These are phyloP conservation scores for Bubalus kerabau DNA, from an alignment of 2,113 vertebrate species.

Conservation along the genomic window DNA sequence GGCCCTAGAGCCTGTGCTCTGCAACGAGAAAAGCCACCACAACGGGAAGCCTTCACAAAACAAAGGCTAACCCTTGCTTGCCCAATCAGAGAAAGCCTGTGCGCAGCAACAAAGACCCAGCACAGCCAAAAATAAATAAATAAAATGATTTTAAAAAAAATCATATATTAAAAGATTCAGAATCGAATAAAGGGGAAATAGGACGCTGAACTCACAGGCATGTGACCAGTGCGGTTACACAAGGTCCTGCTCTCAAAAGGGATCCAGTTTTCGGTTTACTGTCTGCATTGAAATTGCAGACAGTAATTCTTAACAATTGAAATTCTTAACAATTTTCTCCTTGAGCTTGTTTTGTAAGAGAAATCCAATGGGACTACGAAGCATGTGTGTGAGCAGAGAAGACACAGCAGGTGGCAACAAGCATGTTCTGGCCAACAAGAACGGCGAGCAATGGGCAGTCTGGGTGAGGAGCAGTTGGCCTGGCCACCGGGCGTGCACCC, in stretches of 20 bases:
- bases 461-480: not conserved
- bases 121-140: not conserved
- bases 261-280: not conserved
- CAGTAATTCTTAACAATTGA: not conserved
- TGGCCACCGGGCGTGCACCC: not conserved
- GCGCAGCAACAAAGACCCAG: not conserved
- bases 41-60: not conserved
- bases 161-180: not conserved
- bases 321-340: not conserved
- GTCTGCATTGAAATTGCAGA: not conserved
- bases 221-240: fast-evolving
- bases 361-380: not conserved
- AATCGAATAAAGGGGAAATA: not conserved
- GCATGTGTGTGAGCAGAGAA: not conserved
- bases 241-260: not conserved
- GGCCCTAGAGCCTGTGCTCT: not conserved
- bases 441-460: not conserved
- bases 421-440: not conserved
- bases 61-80: not conserved
- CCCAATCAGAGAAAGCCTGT: not conserved
- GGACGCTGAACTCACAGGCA: not conserved
- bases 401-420: not conserved
- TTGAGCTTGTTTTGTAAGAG: not conserved
- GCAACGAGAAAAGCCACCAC: not conserved
- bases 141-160: not conserved